Conservation (phyloP, 2,888 invertebrate species). For the Leptothorax acervorum region DNA sequence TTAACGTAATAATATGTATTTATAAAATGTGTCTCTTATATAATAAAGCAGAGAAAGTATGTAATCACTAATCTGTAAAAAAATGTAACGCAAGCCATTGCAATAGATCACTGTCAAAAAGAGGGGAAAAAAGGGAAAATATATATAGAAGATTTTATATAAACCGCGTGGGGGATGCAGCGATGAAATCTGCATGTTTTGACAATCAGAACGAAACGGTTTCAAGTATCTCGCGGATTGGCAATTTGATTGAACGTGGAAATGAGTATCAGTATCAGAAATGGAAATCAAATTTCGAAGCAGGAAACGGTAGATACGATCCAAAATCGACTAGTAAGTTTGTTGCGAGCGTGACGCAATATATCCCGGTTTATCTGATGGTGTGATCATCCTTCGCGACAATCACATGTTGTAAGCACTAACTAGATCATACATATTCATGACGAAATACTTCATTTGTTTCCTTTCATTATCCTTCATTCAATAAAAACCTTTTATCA, state of each 20-base stretch:
- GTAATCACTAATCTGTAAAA: neutral
- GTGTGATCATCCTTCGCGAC: slow-evolving; percentile 44
- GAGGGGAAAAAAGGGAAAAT: neutral
- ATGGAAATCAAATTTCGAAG: slow-evolving; percentile 62
- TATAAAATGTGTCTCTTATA: neutral
- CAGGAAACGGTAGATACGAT: slow-evolving; percentile 47
- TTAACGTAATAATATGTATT: neutral
- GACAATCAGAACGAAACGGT: slow-evolving; percentile 73
- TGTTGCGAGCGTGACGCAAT: slow-evolving; percentile 33
- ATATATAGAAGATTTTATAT: slow-evolving; percentile 23
- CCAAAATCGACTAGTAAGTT: slow-evolving; percentile 51
- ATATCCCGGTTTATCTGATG: slow-evolving; percentile 47
- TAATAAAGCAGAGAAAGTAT: neutral
- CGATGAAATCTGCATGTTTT: slow-evolving; percentile 52
- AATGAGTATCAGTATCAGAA: slow-evolving; percentile 37
- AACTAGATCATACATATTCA: slow-evolving; percentile 51
- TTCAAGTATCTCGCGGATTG: slow-evolving; percentile 64
- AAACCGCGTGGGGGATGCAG: slow-evolving; percentile 36
- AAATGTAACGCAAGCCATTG: neutral
- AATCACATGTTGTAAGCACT: slow-evolving; percentile 34
- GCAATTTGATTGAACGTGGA: slow-evolving; percentile 62
- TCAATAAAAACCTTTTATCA: slow-evolving; percentile 12
- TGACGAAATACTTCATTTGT: slow-evolving; percentile 44
- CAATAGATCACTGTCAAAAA: slow-evolving; percentile 19
- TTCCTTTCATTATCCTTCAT: slow-evolving; percentile 44